Base-by-base conservation (phyloP, 2,113 vertebrate genomes). In the Sinocyclocheilus anshuiensis region DNA sequence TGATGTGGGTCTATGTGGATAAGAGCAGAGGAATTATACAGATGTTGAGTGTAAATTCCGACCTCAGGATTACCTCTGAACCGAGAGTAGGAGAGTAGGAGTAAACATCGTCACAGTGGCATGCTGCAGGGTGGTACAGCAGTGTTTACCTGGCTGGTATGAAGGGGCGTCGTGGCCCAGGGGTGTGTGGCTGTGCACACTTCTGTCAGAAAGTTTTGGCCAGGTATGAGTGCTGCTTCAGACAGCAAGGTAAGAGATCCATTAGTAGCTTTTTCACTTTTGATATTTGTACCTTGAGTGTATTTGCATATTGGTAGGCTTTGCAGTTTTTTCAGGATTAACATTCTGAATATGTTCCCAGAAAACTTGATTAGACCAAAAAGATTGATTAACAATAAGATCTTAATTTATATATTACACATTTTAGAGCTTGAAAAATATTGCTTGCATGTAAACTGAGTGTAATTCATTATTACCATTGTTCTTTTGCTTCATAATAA, bases 141-240 rank as follows among this genome's bases (percentile, higher is more conserved):
- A 87, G 87, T 89, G 82, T 92, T 90, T 85, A 85, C 88, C 88
- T 87, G 81, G 90, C 88, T 88, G 87, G 81, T 93, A 96, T 97
- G 95, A 97, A 93, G 93, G 95, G 93, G 77, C 94, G 94, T 92
- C 95, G 95, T 89, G 95, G 93, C 89, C 92, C 92, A 78, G 92
- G 92, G 90, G 94, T 94, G 77, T 97, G 96, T 91, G 95, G 95
- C 87, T 97, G 97, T 94, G 94, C 94, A 90, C 94, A 94, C 90
- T 94, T 97, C 93, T 96, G 96, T 93, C 94, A 95, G 87, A 97
- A 97, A 94, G 94, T 97, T 90, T 93, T 97, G 94, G 88, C 94
- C 89, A 95, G 95, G 94, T 97, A 96, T 93, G 95, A 94, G 89
- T 97, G 96, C 94, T 97, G 96, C 91, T 91, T 90, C 87, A 92